These are phyloP conservation scores for Zaprionus lachaisei DNA, from an alignment of 1,140 invertebrate species.

Conservation along the genomic window DNA sequence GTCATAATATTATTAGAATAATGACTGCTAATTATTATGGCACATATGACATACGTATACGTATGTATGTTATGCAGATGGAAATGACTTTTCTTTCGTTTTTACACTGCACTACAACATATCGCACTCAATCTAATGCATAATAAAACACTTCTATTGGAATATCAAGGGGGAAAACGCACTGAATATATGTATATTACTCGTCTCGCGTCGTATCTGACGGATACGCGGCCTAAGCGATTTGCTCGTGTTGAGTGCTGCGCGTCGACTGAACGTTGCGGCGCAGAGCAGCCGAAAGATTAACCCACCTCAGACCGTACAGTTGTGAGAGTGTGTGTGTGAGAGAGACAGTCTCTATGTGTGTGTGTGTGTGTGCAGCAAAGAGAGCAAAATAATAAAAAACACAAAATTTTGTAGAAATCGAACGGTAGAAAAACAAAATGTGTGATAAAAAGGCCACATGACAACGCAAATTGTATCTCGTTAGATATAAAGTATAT, in stretches of 20 bases:
- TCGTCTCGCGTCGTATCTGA: slow-evolving; percentile 63
- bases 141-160: not conserved
- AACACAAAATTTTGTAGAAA: slow-evolving; percentile 62
- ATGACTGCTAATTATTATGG: slow-evolving; percentile 28
- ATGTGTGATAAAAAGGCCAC: slow-evolving; percentile 73
- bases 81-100: not conserved
- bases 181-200: slow-evolving; percentile 70
- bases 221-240: slow-evolving; percentile 69
- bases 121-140: not conserved
- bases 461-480: slow-evolving; percentile 65
- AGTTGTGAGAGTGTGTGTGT: not conserved
- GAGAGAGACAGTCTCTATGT: not conserved
- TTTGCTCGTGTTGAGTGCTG: slow-evolving; percentile 82
- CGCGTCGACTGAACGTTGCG: slow-evolving; percentile 73
- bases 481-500: slow-evolving; percentile 30
- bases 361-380: slow-evolving; percentile 14
- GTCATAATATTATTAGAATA: slow-evolving; percentile 17
- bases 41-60: slow-evolving; percentile 10
- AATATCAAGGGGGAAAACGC: slow-evolving; percentile 44
- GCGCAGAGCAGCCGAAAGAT: slow-evolving; percentile 43
- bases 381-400: slow-evolving; percentile 57
- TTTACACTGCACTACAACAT: not conserved
- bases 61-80: not conserved
- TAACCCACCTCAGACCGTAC: slow-evolving; percentile 27
- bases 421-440: slow-evolving; percentile 64